A percentile compares a stretch with the other conserved stretches of the same genome.
These are phyloP conservation scores for Zosterops borbonicus DNA, from an alignment of 2,113 vertebrate species.

Conservation along the genomic window DNA sequence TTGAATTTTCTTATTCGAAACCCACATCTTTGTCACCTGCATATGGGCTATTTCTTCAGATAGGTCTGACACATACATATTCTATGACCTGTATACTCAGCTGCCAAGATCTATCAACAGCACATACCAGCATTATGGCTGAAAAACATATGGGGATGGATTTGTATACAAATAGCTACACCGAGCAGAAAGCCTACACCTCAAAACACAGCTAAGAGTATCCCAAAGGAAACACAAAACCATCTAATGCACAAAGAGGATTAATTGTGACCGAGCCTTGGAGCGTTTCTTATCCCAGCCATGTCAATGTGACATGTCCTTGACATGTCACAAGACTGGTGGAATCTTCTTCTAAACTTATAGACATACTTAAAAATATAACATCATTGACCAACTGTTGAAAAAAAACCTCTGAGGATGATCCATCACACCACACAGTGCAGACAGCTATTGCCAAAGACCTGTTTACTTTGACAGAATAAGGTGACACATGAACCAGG, in stretches of 20 bases:
- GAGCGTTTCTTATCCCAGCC: conserved; percentile 3
- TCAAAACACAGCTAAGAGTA: conserved; percentile 23
- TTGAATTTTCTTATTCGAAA: neutral
- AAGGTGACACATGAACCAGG: neutral
- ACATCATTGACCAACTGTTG: neutral
- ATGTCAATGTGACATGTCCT: neutral
- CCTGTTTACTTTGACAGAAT: neutral
- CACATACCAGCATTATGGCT: conserved; percentile 10
- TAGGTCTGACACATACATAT: neutral
- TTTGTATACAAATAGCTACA: conserved; percentile 20
- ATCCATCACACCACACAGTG: neutral
- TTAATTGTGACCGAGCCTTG: conserved; percentile 22
- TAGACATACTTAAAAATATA: neutral
- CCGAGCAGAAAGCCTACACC: conserved; percentile 40
- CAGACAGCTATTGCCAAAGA: neutral
- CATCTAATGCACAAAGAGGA: conserved; percentile 31
- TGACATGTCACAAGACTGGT: conserved; percentile 14
- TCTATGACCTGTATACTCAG: conserved; percentile 11
- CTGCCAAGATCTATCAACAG: conserved; percentile 37
- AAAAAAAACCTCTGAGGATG: neutral
- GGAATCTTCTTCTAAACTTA: conserved; percentile 12
- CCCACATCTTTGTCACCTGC: neutral
- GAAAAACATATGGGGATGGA: conserved; percentile 32
- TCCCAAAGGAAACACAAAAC: conserved; percentile 54
- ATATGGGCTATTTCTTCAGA: neutral